phyloP scores from a whole-genome alignment of 2,113 vertebrate species.

The Brachyistius frenatus region DNA sequence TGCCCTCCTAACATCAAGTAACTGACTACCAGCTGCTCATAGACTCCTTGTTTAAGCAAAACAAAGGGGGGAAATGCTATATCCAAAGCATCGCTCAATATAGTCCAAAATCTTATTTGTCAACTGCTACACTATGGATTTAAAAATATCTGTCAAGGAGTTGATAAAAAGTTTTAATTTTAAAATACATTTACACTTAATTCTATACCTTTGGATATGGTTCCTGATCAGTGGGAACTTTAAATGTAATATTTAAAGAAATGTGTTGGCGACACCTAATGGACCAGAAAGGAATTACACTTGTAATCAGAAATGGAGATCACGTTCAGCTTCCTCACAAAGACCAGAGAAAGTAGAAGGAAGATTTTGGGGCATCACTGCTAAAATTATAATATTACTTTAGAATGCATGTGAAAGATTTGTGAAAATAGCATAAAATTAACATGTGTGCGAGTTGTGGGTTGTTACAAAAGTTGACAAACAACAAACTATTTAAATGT shows the following conservation, averaged over 20 bases:
- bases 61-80: background rate
- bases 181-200: background rate
- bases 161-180: background rate
- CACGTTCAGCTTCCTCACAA: background rate
- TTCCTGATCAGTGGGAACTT: background rate
- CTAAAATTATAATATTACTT: background rate
- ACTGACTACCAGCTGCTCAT: background rate
- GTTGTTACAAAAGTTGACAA: conserved; percentile 12
- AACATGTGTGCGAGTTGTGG: background rate
- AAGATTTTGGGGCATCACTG: background rate
- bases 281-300: conserved; percentile 43
- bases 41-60: background rate
- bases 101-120: background rate
- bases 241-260: background rate
- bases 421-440: background rate
- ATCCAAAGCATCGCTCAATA: background rate
- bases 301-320: background rate
- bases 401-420: background rate
- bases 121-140: background rate
- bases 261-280: conserved; percentile 61
- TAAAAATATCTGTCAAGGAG: background rate
- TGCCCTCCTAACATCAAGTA: conserved; percentile 19
- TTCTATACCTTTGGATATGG: background rate
- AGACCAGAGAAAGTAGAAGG: background rate
- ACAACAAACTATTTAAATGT: conserved; percentile 25